Evolutionary conservation across 2,797 vertebrate species (phyloP), one percentile per base, ranked within the genome.

Genomic region (Rhinatrema bivittatum): DNA sequence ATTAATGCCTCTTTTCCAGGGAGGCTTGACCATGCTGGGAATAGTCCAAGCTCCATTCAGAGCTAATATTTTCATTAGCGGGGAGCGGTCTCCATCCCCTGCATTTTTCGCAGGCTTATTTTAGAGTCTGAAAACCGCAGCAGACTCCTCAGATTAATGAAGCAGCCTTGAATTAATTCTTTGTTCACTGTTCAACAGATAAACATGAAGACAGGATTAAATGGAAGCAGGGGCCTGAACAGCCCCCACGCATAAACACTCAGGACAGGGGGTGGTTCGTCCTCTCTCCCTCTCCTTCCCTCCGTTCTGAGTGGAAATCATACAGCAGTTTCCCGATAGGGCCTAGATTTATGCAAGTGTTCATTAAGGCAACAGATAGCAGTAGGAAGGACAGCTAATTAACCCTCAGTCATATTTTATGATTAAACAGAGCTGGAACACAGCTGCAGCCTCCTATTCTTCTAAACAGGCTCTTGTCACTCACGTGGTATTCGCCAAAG

Each of bases 321-420:
- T 53, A 25, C 57, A 56, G 74, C 59, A 34, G 49, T 70, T 62
- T 62, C 68, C 56, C 67, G 54, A 65, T 46, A 46, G 52, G 46
- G 48, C 47, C 61, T 51, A 60, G n/a, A 65, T 67, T 60, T 72
- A 70, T 71, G 61, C 56, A 70, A 42, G 69, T 65, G 51, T 66
- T 53, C 52, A 55, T 66, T 70, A 59, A 62, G 67, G 65, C 64
- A 70, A 63, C 57, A 70, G 63, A 64, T 50, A 61, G 52, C 36
- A 39, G 42, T 50, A 21, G 69, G 63, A 74, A 69, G 60, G 56
- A 54, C 57, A 65, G 61, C 68, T 74, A 60, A 73, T 76, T 74
- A 74, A 64, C 68, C 58, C 60, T 58, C 73, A 59, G 60, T 51
- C 50, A 28, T 54, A 54, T 46, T 34, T 38, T 38, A 41, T 53